Conservation (phyloP, 2,113 vertebrate genomes). For the Cygnus buccinator region DNA sequence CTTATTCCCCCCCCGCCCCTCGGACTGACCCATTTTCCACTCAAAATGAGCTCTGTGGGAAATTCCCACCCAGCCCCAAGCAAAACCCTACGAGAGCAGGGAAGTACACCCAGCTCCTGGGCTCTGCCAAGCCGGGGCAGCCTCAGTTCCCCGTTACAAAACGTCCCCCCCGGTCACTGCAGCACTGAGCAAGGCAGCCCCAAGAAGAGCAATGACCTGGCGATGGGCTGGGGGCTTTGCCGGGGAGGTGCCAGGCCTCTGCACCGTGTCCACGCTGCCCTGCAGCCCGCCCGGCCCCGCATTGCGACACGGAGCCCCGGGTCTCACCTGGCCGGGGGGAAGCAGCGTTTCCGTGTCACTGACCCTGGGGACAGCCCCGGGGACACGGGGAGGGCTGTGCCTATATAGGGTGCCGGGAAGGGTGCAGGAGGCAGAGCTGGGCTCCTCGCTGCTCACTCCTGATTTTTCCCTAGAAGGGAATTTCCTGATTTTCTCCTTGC, state of each 20-base stretch:
- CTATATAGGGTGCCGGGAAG: background rate
- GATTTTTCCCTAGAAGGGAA: background rate
- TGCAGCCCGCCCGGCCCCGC: accelerated
- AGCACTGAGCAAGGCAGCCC: accelerated
- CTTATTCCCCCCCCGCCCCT: no score
- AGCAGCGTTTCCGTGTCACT: background rate
- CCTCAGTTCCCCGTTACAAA: accelerated
- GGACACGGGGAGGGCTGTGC: background rate
- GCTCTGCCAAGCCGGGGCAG: no score
- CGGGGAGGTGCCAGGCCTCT: background rate
- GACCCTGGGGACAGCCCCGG: background rate
- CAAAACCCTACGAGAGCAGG: background rate
- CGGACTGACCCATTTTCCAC: background rate
- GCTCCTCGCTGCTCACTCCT: background rate
- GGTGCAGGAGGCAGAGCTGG: accelerated
- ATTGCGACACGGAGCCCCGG: background rate
- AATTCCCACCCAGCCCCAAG: no score
- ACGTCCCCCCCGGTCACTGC: background rate
- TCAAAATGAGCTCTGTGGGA: background rate
- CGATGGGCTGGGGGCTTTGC: accelerated
- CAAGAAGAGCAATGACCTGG: background rate
- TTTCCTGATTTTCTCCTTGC: background rate
- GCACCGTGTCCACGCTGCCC: accelerated
- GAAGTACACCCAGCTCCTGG: accelerated
- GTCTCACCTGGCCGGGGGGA: accelerated